Conservation (phyloP, 2,797 vertebrate genomes). For the Morelia viridis region DNA sequence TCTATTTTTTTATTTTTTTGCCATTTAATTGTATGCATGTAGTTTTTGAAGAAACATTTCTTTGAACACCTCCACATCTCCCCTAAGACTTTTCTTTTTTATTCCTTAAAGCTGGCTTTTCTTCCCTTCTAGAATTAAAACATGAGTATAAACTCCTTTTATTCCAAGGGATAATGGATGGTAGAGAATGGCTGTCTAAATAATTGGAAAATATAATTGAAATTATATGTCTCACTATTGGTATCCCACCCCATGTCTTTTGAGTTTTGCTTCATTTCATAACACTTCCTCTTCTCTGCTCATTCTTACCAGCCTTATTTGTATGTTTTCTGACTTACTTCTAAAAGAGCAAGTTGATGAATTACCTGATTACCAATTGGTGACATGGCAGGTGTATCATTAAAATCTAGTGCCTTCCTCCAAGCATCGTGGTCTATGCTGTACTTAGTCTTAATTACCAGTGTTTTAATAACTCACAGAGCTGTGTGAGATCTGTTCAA, state of each 20-base stretch:
- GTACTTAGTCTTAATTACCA: constrained; percentile 30
- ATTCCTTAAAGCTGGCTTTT: constrained; percentile 20
- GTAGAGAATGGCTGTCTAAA: constrained; percentile 16
- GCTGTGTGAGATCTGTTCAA: constrained; percentile 11
- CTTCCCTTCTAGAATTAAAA: constrained; percentile 22
- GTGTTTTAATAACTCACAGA: constrained; percentile 19
- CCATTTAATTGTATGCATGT: accelerated
- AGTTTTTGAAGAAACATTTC: not conserved
- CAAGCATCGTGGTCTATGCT: constrained; percentile 5
- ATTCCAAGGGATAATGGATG: constrained; percentile 5
- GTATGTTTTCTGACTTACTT: not conserved
- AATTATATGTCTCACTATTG: not conserved
- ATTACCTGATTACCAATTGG: not conserved
- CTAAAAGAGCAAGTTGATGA: not conserved
- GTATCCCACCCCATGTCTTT: not conserved
- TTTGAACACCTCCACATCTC: constrained; percentile 10
- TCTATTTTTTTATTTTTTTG: not conserved
- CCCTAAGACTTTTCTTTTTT: constrained; percentile 19
- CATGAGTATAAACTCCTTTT: not conserved
- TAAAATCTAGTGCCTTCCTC: constrained; percentile 8
- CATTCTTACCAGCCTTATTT: not conserved
- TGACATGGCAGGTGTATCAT: constrained; percentile 3
- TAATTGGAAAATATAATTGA: constrained; percentile 27
- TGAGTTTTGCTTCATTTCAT: not conserved
- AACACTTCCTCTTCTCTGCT: not conserved